phyloP scores from a whole-genome alignment of 2,113 vertebrate species.

The Miniopterus natalensis region DNA sequence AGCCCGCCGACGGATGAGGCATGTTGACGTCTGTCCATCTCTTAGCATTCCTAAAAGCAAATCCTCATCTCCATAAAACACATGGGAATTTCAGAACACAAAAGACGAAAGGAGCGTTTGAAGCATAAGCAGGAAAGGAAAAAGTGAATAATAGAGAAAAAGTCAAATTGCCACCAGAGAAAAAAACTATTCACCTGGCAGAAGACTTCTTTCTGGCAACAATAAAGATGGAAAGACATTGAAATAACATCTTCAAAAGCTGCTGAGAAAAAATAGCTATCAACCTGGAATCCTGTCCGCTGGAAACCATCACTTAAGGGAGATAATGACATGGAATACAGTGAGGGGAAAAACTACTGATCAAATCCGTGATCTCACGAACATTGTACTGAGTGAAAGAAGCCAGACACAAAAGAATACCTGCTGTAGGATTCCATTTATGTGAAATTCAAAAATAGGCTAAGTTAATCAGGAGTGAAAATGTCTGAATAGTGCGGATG shows the following conservation, averaged over 20 bases:
- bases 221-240: conserved; percentile 15
- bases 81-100: conserved; percentile 22
- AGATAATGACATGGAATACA: conserved; percentile 28
- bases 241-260: conserved; percentile 34
- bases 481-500: background rate
- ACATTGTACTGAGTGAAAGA: background rate
- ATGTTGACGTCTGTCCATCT: background rate
- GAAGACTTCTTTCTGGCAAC: background rate
- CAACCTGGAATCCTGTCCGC: conserved; percentile 31
- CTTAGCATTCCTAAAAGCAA: background rate
- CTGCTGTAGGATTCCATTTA: background rate
- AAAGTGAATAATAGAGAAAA: conserved; percentile 14
- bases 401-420: background rate
- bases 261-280: conserved; percentile 8
- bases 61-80: background rate
- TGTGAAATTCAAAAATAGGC: conserved; percentile 44
- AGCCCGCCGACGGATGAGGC: background rate
- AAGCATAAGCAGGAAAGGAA: background rate
- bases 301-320: background rate
- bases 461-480: background rate
- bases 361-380: conserved; percentile 19
- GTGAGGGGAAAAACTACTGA: background rate
- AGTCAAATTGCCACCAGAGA: background rate
- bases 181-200: background rate
- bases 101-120: background rate